Evolutionary conservation across 2,797 vertebrate species (phyloP).

Genomic region (Artibeus lituratus): DNA sequence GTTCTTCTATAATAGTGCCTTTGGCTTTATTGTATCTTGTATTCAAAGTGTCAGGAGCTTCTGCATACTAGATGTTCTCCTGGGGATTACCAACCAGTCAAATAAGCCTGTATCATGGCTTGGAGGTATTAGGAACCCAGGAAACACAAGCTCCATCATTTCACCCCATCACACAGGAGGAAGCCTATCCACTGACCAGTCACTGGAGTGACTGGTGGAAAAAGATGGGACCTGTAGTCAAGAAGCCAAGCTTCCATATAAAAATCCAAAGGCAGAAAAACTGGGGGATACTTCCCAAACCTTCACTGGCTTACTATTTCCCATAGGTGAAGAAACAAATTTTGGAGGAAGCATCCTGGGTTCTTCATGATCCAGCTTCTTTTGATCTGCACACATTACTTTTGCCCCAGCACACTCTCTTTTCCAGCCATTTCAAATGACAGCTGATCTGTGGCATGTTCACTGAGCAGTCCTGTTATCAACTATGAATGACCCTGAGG

Average conservation of each 20-base stretch:
- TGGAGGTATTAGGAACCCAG: background rate
- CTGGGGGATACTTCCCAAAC: background rate
- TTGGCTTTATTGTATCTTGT: constrained; percentile 42
- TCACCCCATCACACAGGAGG: background rate
- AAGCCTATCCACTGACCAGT: background rate
- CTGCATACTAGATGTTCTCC: background rate
- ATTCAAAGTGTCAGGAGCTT: constrained; percentile 25
- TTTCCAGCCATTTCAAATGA: background rate
- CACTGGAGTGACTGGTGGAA: background rate
- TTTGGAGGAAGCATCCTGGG: background rate
- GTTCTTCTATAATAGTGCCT: background rate
- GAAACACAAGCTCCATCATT: background rate
- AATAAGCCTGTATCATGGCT: background rate
- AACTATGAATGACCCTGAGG: background rate
- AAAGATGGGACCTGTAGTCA: background rate
- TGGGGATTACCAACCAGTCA: background rate
- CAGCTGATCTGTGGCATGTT: background rate
- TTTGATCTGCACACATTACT: background rate
- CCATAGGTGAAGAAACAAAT: background rate
- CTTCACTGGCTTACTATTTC: background rate
- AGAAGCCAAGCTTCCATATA: background rate
- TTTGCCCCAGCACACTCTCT: background rate
- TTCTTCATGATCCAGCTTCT: background rate
- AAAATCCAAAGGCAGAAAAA: background rate
- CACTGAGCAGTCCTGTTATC: background rate